Percentiles rank a stretch among this genome's conserved stretches.
Conservation (phyloP, 2,113 vertebrate genomes). For the Pygoscelis adeliae region DNA sequence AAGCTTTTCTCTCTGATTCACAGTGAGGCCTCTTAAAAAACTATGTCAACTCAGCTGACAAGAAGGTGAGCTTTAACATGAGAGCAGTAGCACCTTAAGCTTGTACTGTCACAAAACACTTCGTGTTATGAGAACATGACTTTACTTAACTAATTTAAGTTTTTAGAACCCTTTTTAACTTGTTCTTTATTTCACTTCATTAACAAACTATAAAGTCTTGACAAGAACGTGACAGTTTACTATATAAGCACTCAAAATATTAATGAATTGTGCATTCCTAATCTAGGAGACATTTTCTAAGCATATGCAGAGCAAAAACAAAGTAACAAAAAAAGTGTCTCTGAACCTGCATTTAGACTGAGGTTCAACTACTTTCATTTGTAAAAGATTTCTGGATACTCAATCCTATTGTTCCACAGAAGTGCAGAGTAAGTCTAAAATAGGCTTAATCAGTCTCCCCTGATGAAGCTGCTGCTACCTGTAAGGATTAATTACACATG, state of each 20-base stretch:
- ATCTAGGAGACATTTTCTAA: background rate
- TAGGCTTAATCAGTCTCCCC: background rate
- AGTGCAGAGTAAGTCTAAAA: background rate
- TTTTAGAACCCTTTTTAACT: background rate
- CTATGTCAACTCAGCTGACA: background rate
- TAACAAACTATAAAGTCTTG: background rate
- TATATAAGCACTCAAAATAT: background rate
- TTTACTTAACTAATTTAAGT: background rate
- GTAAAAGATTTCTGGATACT: background rate
- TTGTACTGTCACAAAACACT: background rate
- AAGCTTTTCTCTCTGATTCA: background rate
- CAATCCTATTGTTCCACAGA: background rate
- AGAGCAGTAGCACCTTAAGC: background rate
- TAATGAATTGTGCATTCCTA: background rate
- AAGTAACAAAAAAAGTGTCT: background rate
- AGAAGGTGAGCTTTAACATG: background rate
- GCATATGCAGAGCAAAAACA: background rate
- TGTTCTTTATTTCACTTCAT: background rate
- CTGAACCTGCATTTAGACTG: background rate
- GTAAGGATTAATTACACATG: background rate
- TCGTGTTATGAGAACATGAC: background rate
- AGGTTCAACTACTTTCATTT: background rate
- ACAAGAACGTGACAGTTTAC: background rate
- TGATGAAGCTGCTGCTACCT: background rate
- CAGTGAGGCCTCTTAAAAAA: background rate